Evolutionary conservation across 2,888 invertebrate genomes (phyloP), one percentile per base, ranked within the genome.

Genomic region (Drosophila siamana): DNA sequence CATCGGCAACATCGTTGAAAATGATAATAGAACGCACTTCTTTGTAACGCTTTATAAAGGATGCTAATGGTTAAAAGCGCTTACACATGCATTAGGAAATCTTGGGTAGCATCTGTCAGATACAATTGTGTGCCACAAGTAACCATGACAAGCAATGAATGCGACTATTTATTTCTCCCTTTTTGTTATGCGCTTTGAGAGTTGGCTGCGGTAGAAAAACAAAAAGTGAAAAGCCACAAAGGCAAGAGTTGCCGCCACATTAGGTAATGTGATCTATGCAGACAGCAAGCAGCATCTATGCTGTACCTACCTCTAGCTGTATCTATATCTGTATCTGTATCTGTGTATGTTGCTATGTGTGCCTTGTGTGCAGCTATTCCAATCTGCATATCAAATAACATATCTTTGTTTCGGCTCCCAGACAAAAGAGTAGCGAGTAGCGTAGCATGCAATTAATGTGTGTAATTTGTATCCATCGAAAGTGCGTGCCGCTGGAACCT

Each of bases 301-400:
- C 24, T 52, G 52, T 38, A 50, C 44, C 55, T 64, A 43, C 48
- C 48, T 38, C 26, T 55, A 41, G 4, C 24, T 52, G 52, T 38
- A 50, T 50, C 55, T 64, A 43, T 48, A 54, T 38, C 26, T 55
- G 48, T 41, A 61, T 11, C 26, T 48, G 38, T 46, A 47, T 13
- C 24, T 47, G 43, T 28, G 40, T 44, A 15, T 47, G 50, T 40
- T 47, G 54, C 59, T 65, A 15, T 60, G 24, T 36, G 36, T 63
- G 33, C 54, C 30, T 50, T 38, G 33, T 47, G 46, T 43, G 52
- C 61, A 48, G 74, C 80, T 78, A 57, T 61, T 74, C 54, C 80
- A 74, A 80, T 82, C 80, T 72, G 83, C 85, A 85, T 85, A 85
- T 85, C 83, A 71, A 82, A 80, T 80, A 78, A 78, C 80, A 77